Evolutionary conservation across 1,140 invertebrate species (phyloP), one percentile per base, ranked within the genome.

Genomic region (Cydia fagiglandana): DNA sequence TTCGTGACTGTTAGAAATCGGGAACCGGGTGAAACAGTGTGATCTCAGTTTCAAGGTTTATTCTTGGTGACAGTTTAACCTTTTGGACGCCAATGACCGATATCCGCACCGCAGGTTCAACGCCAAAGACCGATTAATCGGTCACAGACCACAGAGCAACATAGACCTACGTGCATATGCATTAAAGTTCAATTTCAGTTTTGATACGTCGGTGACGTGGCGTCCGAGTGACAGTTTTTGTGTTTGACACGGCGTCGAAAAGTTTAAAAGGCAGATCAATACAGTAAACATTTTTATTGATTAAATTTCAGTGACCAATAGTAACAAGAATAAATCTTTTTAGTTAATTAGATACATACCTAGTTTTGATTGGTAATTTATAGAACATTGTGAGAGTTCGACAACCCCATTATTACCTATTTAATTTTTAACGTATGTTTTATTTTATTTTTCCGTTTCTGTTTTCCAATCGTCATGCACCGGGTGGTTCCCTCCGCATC

Each of bases 1-100:
- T 93, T 90, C 87, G 83, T 91, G 88, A 83, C 85, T 92, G 90
- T 93, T 93, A 93, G 91, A 88, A 80, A 88, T 88, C 88, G 88
- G 89, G 82, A 84, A 80, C 80, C 81, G 78, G 89, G 88, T 86
- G 88, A 84, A 88, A 81, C 83, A 85, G 81, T 90, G 86, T 90
- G 88, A 83, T 88, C 81, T 82, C 82, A 86, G 77, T 84, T 80
- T 80, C 75, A 84, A 88, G 89, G 79, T 89, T 91, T 90, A 89
- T 91, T 90, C 88, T 89, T 90, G 85, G 82, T 77, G 79, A 38
- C 30, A 13, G 10, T 38, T 7, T n/a, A n/a, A n/a, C n/a, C n/a
- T n/a, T n/a, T n/a, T n/a, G n/a, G n/a, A n/a, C n/a, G n/a, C n/a
- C n/a, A n/a, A n/a, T n/a, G n/a, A n/a, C n/a, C n/a, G n/a, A n/a